Conservation (phyloP, 2,113 vertebrate species). For the Regulus satrapa region DNA sequence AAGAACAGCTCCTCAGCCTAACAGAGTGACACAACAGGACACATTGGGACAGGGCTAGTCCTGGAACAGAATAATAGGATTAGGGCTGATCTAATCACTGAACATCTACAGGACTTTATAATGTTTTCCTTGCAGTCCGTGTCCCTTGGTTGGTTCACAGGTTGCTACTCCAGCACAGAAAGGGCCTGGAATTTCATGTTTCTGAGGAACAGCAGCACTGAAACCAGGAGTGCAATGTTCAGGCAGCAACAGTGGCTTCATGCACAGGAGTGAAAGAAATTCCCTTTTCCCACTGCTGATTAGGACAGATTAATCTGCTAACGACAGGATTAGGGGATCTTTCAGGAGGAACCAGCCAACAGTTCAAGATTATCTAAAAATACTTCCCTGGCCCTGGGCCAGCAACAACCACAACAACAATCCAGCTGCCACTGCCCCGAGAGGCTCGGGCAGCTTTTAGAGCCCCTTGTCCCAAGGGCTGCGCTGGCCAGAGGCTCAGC, state of each 20-base stretch:
- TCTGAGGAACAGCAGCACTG: background rate
- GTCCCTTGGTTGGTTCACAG: background rate
- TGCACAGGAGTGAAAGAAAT: background rate
- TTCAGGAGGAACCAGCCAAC: background rate
- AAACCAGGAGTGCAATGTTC: background rate
- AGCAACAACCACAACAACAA: background rate
- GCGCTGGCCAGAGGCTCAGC: too few species aligned
- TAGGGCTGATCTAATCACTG: background rate
- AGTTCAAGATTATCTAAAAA: constrained; percentile 48
- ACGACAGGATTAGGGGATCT: background rate
- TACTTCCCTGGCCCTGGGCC: background rate
- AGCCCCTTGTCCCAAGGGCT: background rate
- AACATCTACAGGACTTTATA: background rate
- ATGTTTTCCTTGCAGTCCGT: background rate
- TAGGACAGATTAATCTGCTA: background rate
- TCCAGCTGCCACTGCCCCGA: background rate
- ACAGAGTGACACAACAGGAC: background rate
- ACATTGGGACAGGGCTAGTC: background rate
- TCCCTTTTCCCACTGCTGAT: background rate
- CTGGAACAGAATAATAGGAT: background rate
- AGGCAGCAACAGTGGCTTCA: background rate
- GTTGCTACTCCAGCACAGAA: background rate
- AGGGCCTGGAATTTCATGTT: background rate
- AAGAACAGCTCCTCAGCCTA: background rate
- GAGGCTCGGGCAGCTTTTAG: background rate